Conservation (phyloP, 2,113 vertebrate genomes). For the Onychostoma macrolepis region DNA sequence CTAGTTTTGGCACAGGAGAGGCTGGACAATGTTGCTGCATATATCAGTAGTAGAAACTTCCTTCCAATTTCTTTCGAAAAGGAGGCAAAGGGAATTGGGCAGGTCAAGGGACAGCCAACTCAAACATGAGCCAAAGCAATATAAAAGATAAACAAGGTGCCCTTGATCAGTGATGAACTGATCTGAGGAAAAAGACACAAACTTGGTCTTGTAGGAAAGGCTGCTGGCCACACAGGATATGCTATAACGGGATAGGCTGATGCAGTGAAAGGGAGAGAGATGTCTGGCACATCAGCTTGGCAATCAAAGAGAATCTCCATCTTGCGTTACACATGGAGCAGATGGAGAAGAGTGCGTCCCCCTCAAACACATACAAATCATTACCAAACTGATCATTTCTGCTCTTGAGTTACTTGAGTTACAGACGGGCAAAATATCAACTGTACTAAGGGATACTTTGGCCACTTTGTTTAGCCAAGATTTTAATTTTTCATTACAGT, state of each 20-base stretch:
- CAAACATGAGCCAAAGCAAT: conserved; percentile 27
- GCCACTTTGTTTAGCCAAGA: no score
- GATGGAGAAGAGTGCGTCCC: neutral
- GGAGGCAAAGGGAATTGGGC: conserved; percentile 18
- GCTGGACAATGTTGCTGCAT: conserved; percentile 17
- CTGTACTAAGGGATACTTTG: neutral
- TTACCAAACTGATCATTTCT: neutral
- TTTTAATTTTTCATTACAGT: no score
- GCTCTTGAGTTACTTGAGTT: neutral
- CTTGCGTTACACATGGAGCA: conserved; percentile 14
- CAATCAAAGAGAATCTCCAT: neutral
- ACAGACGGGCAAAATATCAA: neutral
- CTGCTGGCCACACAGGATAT: conserved; percentile 11
- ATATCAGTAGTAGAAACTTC: conserved; percentile 36
- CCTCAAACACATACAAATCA: neutral
- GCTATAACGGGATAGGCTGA: neutral
- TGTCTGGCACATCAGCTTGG: conserved; percentile 17
- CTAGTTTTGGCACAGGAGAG: conserved; percentile 16
- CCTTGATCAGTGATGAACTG: conserved; percentile 39
- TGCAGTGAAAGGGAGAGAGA: conserved; percentile 4
- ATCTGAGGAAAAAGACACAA: conserved; percentile 17
- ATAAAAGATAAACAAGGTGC: conserved; percentile 39
- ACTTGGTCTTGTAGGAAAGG: neutral
- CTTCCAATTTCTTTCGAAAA: conserved; percentile 27
- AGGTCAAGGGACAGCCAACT: conserved; percentile 41